Evolutionary conservation across 2,888 invertebrate species (phyloP), one percentile per base, ranked within the genome.

Genomic region (Coelopa pilipes): DNA sequence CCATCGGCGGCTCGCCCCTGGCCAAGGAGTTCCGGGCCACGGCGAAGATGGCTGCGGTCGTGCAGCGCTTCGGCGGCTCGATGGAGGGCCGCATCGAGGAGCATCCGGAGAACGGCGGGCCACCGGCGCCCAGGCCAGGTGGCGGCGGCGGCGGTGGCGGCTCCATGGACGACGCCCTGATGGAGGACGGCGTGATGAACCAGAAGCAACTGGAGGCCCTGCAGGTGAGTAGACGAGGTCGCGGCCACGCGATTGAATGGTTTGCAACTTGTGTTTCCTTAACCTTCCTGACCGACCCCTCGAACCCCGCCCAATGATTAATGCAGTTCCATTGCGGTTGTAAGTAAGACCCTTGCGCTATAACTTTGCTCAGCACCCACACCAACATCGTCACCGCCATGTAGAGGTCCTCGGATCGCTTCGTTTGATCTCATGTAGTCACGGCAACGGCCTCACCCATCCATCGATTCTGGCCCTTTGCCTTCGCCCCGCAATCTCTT

Each of bases 1-100:
- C 89, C 81, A 88, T 89, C 73, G 89, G 90, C 78, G 91, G 91
- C 85, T 86, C 87, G 4, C 87, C 87, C 4, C 70, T 87, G 79
- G 86, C 87, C 24, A 82, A 82, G 4, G 87, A 86, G 17, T 80
- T 85, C 21, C 85, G 85, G 66, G 82, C 84, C 62, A 84, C 83
- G 1, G 84, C 85, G 1, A 86, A 84, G 76, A 82, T 85, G 82
- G 85, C 86, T 1, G 83, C 82, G 76, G 85, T 81, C 3, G 82
- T 84, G 70, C 82, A 85, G 19, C 63, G 71, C 1, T 85, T 86
- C 63, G 85, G 84, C 17, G 85, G 87, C 67, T 85, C 85, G 34
- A 85, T 86, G 84, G 86, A 87, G 80, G 86, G 85, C 0, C 79
- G 84, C 73, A 86, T 86, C 59, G 87, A 86, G 21, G 86, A 86